phyloP scores from a whole-genome alignment of 2,888 invertebrate genomes.

The Drosophila mimica region DNA sequence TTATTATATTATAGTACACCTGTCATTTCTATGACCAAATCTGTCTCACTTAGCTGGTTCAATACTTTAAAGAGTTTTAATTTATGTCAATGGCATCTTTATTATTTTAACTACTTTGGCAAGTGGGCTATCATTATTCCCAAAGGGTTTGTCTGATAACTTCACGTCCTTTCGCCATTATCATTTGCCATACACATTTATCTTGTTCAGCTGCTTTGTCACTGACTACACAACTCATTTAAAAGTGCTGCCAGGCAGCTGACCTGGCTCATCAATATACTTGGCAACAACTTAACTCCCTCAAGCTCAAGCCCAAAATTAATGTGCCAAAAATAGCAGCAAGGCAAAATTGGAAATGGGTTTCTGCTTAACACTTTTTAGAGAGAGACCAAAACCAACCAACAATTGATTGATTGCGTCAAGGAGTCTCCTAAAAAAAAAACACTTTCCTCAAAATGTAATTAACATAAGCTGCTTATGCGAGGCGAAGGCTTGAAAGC shows the following conservation, averaged over 20 bases:
- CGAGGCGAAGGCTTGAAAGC: neutral
- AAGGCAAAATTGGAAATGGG: constrained; percentile 58
- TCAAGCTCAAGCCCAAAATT: constrained; percentile 20
- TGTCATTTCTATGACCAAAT: neutral
- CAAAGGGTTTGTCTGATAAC: neutral
- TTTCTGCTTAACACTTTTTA: constrained; percentile 57
- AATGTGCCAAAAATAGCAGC: constrained; percentile 23
- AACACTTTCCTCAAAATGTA: constrained; percentile 59
- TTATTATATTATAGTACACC: neutral
- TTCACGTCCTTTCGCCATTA: neutral
- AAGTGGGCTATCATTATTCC: neutral
- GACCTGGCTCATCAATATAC: constrained; percentile 63
- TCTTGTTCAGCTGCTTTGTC: constrained; percentile 38
- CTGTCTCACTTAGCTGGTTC: neutral
- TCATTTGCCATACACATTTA: constrained; percentile 21
- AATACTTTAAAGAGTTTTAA: neutral
- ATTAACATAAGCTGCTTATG: constrained; percentile 78
- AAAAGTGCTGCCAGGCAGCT: constrained; percentile 28
- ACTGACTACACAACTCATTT: constrained; percentile 45
- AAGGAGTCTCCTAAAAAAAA: constrained; percentile 13
- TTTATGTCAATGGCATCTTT: neutral
- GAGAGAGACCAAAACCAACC: constrained; percentile 25
- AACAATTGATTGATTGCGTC: constrained; percentile 69
- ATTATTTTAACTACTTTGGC: neutral
- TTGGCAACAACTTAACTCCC: constrained; percentile 39